Conservation (phyloP, 1,140 invertebrate genomes). For the Littorina saxatilis region DNA sequence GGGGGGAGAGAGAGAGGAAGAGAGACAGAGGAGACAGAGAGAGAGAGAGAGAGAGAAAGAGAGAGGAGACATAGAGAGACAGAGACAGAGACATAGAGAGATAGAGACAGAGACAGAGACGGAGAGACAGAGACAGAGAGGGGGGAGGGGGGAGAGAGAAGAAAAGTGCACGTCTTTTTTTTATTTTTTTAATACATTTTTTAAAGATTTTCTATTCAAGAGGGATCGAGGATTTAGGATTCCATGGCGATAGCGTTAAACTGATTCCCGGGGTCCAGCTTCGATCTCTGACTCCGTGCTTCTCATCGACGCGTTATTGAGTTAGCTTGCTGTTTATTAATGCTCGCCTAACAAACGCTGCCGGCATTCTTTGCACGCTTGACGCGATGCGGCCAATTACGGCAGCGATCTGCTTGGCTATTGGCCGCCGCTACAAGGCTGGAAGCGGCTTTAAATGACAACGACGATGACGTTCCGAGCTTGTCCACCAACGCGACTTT, state of each 20-base stretch:
- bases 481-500: no score
- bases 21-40: neutral
- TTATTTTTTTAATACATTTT: neutral
- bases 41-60: neutral
- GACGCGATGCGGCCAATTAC: neutral
- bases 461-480: no score
- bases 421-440: no score
- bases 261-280: conserved; percentile 31
- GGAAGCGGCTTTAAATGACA: no score
- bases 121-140: neutral
- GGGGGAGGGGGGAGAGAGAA: neutral
- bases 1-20: neutral
- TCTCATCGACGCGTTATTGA: conserved; percentile 42
- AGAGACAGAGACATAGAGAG: no score
- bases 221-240: conserved; percentile 11
- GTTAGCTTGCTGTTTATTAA: conserved; percentile 34
- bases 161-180: neutral
- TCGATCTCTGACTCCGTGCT: conserved; percentile 22
- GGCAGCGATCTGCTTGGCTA: neutral
- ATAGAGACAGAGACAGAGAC: no score
- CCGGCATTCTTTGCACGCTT: conserved; percentile 33
- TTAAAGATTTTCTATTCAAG: neutral
- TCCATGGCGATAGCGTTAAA: conserved; percentile 31
- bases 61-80: neutral
- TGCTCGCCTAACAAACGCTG: conserved; percentile 36